Evolutionary conservation across 1,140 invertebrate genomes (phyloP).

Genomic region (Drosophila tani): DNA sequence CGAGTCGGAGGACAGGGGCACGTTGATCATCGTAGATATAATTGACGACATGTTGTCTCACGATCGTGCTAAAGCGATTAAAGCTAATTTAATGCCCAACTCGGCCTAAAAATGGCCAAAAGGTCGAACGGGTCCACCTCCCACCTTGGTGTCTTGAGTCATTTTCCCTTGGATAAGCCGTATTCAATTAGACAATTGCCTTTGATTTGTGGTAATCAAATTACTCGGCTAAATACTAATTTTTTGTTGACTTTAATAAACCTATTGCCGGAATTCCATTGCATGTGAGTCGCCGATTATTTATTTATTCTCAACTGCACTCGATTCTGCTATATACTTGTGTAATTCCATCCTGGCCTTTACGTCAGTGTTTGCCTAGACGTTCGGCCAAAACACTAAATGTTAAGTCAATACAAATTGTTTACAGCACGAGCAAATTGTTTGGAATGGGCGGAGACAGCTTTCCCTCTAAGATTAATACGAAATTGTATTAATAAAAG

Average conservation of each 20-base stretch:
- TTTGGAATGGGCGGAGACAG: slow-evolving; percentile 14
- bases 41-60: slow-evolving; percentile 84
- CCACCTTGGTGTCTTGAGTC: neutral
- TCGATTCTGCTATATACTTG: slow-evolving; percentile 53
- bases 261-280: slow-evolving; percentile 41
- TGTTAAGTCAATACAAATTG: slow-evolving; percentile 59
- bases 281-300: slow-evolving; percentile 44
- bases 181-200: neutral
- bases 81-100: slow-evolving; percentile 74
- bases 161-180: neutral
- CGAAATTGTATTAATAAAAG: neutral
- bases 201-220: slow-evolving; percentile 21
- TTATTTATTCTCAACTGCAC: slow-evolving; percentile 45
- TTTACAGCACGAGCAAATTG: slow-evolving; percentile 40
- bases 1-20: slow-evolving; percentile 6
- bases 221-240: slow-evolving; percentile 21
- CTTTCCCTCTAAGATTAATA: neutral
- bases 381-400: slow-evolving; percentile 47
- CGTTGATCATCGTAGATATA: slow-evolving; percentile 81
- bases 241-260: neutral
- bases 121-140: slow-evolving; percentile 10
- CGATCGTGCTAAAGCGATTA: slow-evolving; percentile 84
- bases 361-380: slow-evolving; percentile 54
- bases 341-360: slow-evolving; percentile 57
- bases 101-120: slow-evolving; percentile 9